A percentile compares a stretch with the other conserved stretches of the same genome.
Conservation (phyloP, 2,888 invertebrate genomes). For the Spilosoma lubricipeda region DNA sequence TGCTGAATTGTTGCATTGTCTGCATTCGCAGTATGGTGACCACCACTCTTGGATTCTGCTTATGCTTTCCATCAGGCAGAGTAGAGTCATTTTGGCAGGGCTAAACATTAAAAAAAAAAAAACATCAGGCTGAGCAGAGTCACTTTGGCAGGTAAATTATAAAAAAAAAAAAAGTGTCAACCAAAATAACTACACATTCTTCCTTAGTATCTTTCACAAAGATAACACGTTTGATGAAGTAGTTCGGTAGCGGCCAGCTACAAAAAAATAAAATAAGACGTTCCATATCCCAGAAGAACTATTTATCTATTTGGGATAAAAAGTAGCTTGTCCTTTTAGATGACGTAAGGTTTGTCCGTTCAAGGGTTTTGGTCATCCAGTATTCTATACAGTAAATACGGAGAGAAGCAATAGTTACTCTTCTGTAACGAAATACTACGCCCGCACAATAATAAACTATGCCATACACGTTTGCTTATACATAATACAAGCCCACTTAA, state of each 20-base stretch:
- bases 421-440: constrained; percentile 14
- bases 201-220: constrained; percentile 25
- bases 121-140: too few relatives aligned
- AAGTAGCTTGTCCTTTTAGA: constrained; percentile 31
- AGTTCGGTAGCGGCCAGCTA: constrained; percentile 31
- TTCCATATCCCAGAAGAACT: constrained; percentile 33
- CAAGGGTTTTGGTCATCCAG: constrained; percentile 17
- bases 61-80: too few relatives aligned
- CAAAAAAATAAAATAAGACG: constrained; percentile 33
- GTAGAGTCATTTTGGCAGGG: too few relatives aligned
- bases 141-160: too few relatives aligned
- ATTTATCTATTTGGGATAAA: constrained; percentile 32
- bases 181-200: neutral
- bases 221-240: constrained; percentile 34
- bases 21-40: too few relatives aligned
- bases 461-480: neutral
- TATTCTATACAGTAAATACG: constrained; percentile 6
- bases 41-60: too few relatives aligned
- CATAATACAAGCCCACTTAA: neutral
- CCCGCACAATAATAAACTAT: constrained; percentile 9
- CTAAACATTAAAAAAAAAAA: too few relatives aligned
- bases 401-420: constrained; percentile 12
- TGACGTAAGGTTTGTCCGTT: constrained; percentile 31
- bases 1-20: too few relatives aligned
- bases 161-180: too few relatives aligned